These are phyloP conservation scores for Acanthurus tractus DNA, from an alignment of 2,797 vertebrate species.

Conservation along the genomic window DNA sequence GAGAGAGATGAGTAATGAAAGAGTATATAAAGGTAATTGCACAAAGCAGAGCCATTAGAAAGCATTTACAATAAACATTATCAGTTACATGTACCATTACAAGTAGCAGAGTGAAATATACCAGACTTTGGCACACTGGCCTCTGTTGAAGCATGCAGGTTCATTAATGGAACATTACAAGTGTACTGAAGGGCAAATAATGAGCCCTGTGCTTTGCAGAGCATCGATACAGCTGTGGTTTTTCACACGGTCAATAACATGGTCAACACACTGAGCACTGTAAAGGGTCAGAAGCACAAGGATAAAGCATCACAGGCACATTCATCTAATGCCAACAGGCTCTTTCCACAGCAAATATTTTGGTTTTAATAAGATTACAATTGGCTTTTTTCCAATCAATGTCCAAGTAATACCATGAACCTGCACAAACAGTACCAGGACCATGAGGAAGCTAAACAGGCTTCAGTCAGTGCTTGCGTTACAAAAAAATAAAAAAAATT, in stretches of 20 bases:
- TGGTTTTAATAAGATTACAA: neutral
- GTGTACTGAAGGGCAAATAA: slow-evolving; percentile 10
- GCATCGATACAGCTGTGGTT: slow-evolving; percentile 26
- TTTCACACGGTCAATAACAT: slow-evolving; percentile 26
- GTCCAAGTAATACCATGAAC: neutral
- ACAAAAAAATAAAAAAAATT: too few relatives aligned
- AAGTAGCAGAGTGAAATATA: neutral
- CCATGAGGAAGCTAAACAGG: neutral
- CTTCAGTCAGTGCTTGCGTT: neutral
- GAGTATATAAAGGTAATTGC: neutral
- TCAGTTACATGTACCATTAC: neutral
- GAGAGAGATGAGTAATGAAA: too few relatives aligned
- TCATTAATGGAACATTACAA: slow-evolving; percentile 23
- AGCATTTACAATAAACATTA: slow-evolving; percentile 1
- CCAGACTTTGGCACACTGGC: neutral
- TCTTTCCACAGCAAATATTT: neutral
- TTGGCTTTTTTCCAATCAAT: neutral
- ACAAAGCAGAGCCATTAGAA: neutral
- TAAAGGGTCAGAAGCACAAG: neutral
- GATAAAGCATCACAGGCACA: neutral
- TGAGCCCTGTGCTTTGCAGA: slow-evolving; percentile 13
- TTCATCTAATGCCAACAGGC: too few relatives aligned
- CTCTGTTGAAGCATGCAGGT: slow-evolving; percentile 1
- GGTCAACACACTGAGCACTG: slow-evolving; percentile 6
- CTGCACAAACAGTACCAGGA: too few relatives aligned